Conservation (phyloP, 2,797 vertebrate species). For the Anolis apletophallus region DNA sequence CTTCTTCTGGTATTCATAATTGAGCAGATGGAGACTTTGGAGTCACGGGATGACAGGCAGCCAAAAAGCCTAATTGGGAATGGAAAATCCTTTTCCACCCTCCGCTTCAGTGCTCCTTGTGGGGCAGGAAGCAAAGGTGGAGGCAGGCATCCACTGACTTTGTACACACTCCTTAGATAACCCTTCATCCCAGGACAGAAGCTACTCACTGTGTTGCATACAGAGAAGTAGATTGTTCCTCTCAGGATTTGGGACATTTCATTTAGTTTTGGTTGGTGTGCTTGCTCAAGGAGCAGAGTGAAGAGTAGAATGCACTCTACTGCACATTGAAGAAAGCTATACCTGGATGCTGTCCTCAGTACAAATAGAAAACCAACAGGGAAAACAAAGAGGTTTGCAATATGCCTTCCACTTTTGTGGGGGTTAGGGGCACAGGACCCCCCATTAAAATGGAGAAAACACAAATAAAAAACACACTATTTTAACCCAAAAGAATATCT, state of each 20-base stretch:
- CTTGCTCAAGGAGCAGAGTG: background rate
- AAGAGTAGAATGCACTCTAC: background rate
- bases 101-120: background rate
- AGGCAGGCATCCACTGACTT: background rate
- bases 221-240: background rate
- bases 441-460: too few species aligned
- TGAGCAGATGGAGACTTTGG: conserved; percentile 65
- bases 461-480: too few species aligned
- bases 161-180: background rate
- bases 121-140: background rate
- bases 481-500: too few species aligned
- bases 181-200: background rate
- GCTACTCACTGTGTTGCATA: too few species aligned
- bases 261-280: background rate
- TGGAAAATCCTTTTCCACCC: conserved; percentile 30
- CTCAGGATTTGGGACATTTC: background rate
- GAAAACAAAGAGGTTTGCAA: background rate
- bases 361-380: background rate
- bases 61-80: conserved; percentile 41
- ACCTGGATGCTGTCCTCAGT: background rate
- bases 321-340: background rate
- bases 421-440: too few species aligned
- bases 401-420: too few species aligned
- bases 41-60: conserved; percentile 17
- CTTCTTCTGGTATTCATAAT: conserved; percentile 58